These are phyloP conservation scores for Schizopygopsis pylzovi DNA, from an alignment of 2,797 vertebrate species.

Conservation along the genomic window DNA sequence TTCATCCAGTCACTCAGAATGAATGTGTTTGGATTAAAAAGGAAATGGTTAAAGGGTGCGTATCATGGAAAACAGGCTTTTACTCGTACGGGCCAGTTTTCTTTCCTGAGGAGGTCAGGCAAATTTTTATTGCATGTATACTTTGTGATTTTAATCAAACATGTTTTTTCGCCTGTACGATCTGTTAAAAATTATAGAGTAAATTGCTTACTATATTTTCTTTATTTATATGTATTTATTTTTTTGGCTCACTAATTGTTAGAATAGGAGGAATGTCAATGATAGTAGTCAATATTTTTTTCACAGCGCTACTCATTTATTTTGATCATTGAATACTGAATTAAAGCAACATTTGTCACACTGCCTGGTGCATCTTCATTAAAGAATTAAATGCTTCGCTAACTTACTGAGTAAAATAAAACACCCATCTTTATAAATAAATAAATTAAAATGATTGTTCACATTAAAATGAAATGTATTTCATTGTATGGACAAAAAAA, in stretches of 20 bases:
- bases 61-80: constrained; percentile 17
- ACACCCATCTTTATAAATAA: neutral
- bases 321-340: neutral
- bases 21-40: constrained; percentile 33
- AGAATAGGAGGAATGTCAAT: neutral
- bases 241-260: neutral
- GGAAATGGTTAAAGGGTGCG: constrained; percentile 16
- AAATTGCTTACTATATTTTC: neutral
- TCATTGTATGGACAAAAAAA: neutral
- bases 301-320: neutral
- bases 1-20: constrained; percentile 2
- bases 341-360: neutral
- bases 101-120: neutral
- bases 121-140: neutral
- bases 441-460: neutral
- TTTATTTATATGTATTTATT: neutral
- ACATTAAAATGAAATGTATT: neutral
- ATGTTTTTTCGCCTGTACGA: neutral
- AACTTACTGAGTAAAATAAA: neutral
- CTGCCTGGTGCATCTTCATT: neutral
- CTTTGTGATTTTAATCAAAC: neutral
- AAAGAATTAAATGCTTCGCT: neutral
- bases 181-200: neutral
- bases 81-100: neutral
- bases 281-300: neutral